phyloP scores from a whole-genome alignment of 2,113 vertebrate genomes.

The Puffinus mauretanicus region DNA sequence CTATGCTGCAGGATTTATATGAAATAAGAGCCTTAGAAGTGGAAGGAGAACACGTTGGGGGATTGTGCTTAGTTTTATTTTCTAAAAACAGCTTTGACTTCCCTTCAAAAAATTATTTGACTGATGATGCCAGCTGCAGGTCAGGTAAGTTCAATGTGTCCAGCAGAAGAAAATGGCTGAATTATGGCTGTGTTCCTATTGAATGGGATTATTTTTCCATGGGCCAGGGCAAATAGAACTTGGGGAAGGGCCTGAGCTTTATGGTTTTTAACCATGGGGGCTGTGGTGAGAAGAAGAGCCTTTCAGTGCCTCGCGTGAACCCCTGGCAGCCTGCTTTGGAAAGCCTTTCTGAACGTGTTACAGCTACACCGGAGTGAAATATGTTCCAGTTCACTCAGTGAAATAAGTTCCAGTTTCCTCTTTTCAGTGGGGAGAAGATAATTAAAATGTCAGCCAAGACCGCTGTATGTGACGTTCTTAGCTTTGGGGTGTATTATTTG shows the following conservation, averaged over 20 bases:
- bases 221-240: accelerated
- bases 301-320: accelerated
- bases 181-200: not conserved
- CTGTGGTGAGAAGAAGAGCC: not conserved
- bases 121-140: not conserved
- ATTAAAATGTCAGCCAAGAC: not conserved
- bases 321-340: not conserved
- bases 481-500: not conserved
- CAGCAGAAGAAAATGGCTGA: not conserved
- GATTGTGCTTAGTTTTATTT: not conserved
- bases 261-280: not conserved
- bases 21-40: not conserved
- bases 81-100: not conserved
- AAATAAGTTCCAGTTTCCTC: not conserved
- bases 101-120: not conserved
- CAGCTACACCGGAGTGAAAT: not conserved
- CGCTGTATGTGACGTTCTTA: not conserved
- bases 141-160: not conserved
- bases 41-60: accelerated
- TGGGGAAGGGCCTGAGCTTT: not conserved
- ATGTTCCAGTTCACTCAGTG: not conserved
- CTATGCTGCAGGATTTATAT: not conserved
- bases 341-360: not conserved
- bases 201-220: not conserved
- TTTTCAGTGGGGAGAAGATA: not conserved